phyloP scores from a whole-genome alignment of 2,797 vertebrate species.

The Gadopsis marmoratus region DNA sequence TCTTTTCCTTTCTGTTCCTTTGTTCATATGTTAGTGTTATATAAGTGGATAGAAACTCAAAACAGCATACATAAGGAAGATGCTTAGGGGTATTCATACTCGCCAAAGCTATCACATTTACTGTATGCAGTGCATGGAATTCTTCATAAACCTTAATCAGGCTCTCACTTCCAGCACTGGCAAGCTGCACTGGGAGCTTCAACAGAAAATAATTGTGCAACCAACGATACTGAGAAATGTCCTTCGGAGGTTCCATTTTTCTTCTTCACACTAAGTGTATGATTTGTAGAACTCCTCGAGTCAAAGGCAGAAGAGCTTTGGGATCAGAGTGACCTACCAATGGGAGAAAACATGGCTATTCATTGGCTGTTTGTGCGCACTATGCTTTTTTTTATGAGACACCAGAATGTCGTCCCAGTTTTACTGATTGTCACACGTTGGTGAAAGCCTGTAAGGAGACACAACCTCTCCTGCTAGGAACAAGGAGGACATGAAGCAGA shows the following conservation, averaged over 20 bases:
- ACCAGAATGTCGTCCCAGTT: slow-evolving; percentile 34
- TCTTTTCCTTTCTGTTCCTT: background rate
- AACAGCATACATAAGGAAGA: slow-evolving; percentile 36
- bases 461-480: background rate
- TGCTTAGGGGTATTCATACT: slow-evolving; percentile 36
- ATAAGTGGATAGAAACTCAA: slow-evolving; percentile 30
- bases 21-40: slow-evolving; percentile 31
- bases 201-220: slow-evolving; percentile 43
- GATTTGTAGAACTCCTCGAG: slow-evolving; percentile 41
- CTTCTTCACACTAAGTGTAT: slow-evolving; percentile 35
- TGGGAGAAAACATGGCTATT: slow-evolving; percentile 39
- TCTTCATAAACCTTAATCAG: slow-evolving; percentile 53
- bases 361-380: slow-evolving; percentile 30
- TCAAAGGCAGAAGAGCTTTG: slow-evolving; percentile 42
- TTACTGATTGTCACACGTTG: slow-evolving; percentile 36
- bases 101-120: slow-evolving; percentile 56
- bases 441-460: slow-evolving; percentile 28
- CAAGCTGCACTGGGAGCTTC: slow-evolving; percentile 48
- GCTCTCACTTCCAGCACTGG: slow-evolving; percentile 38
- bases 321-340: slow-evolving; percentile 41
- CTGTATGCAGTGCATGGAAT: slow-evolving; percentile 42
- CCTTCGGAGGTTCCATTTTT: slow-evolving; percentile 46
- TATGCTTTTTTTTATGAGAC: slow-evolving; percentile 27
- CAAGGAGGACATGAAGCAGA: background rate
- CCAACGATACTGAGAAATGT: slow-evolving; percentile 52